Evolutionary conservation across 2,888 invertebrate genomes (phyloP).

Genomic region (Mechanitis mazaeus): DNA sequence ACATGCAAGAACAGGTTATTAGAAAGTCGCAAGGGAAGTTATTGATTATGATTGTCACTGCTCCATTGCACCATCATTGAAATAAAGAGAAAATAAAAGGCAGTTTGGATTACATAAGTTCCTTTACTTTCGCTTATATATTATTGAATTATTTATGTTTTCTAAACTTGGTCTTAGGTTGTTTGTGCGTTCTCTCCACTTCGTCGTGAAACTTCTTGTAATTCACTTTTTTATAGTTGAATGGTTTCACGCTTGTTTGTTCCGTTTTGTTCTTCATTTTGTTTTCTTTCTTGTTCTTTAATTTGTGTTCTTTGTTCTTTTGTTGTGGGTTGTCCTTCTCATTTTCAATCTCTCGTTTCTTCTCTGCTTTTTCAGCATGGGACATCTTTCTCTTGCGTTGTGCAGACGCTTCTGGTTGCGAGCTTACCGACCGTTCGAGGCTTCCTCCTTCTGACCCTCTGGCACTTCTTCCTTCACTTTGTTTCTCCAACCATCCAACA

Average conservation of each 20-base stretch:
- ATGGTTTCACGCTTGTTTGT: conserved; percentile 36
- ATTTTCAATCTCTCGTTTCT: conserved; percentile 16
- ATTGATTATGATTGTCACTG: too few relatives aligned
- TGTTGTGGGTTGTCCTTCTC: not conserved
- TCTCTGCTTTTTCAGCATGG: conserved; percentile 7
- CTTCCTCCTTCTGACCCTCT: conserved; percentile 30
- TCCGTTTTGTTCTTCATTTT: conserved; percentile 28
- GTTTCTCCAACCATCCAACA: not conserved
- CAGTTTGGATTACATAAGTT: conserved; percentile 1
- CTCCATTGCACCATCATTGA: too few relatives aligned
- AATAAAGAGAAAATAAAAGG: not conserved
- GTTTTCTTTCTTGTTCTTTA: conserved; percentile 18
- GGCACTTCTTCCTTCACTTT: conserved; percentile 16
- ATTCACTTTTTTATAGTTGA: conserved; percentile 48
- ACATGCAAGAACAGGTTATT: too few relatives aligned
- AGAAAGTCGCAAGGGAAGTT: too few relatives aligned
- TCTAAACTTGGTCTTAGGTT: conserved; percentile 26
- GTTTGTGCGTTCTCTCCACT: conserved; percentile 44
- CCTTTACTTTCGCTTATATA: conserved; percentile 44
- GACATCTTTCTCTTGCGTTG: conserved; percentile 3
- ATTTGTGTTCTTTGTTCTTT: conserved; percentile 10
- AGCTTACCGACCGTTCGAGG: conserved; percentile 18
- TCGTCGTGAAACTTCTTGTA: conserved; percentile 55
- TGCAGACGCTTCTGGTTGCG: conserved; percentile 18
- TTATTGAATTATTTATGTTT: conserved; percentile 18